These are phyloP conservation scores for Rhinichthys osculus DNA, from an alignment of 2,797 vertebrate species.

Conservation along the genomic window DNA sequence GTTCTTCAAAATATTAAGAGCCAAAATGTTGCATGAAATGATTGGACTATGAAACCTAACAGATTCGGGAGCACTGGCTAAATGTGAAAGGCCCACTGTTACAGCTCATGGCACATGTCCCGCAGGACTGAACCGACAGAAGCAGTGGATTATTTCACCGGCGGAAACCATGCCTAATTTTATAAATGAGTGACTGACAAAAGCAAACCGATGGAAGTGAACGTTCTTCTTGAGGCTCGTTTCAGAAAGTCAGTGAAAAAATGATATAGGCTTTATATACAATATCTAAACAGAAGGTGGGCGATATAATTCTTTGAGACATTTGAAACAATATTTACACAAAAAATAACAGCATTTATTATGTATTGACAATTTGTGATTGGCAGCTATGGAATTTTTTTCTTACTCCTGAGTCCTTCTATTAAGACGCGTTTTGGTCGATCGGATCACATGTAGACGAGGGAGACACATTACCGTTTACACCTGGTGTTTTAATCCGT, in stretches of 20 bases:
- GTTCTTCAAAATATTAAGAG: background rate
- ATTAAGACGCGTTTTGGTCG: background rate
- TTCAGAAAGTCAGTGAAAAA: background rate
- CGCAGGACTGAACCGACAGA: background rate
- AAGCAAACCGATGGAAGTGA: background rate
- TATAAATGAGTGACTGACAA: slow-evolving; percentile 21
- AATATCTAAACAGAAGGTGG: too few species aligned
- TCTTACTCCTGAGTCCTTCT: background rate
- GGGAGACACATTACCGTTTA: background rate
- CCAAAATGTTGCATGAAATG: background rate
- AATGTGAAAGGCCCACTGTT: background rate
- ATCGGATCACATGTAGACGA: background rate
- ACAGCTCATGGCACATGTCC: background rate
- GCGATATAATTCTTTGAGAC: background rate
- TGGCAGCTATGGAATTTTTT: background rate
- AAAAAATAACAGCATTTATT: background rate
- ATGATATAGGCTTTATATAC: background rate
- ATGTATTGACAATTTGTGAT: background rate
- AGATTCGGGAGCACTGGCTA: background rate
- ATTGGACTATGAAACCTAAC: background rate
- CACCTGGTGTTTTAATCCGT: background rate
- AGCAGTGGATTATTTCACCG: slow-evolving; percentile 23
- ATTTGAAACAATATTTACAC: background rate
- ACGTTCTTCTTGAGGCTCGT: background rate
- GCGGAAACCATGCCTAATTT: slow-evolving; percentile 1